Evolutionary conservation across 2,888 invertebrate species (phyloP).

Genomic region (Hydrotaea cyrtoneurina): DNA sequence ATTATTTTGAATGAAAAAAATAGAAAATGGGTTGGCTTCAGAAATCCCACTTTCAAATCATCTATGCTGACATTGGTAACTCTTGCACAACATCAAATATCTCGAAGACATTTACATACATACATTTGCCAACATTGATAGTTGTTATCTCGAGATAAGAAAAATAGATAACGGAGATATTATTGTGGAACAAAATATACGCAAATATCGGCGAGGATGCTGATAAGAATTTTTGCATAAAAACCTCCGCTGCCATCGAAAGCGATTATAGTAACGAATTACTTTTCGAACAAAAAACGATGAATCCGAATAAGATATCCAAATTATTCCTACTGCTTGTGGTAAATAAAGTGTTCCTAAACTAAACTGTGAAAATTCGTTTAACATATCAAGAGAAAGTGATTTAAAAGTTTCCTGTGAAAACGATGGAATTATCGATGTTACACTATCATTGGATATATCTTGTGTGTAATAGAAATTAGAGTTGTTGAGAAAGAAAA

Average conservation of each 20-base stretch:
- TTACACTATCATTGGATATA: constrained; percentile 62
- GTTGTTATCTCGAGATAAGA: constrained; percentile 12
- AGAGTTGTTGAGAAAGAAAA: constrained; percentile 8
- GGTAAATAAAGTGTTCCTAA: constrained; percentile 74
- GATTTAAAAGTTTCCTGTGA: neutral
- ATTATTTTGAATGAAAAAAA: too few relatives aligned
- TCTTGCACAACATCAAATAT: neutral
- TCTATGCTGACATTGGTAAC: constrained; percentile 2
- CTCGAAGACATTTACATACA: constrained; percentile 67
- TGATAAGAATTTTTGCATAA: constrained; percentile 74
- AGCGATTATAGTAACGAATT: constrained; percentile 77
- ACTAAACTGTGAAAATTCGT: constrained; percentile 42
- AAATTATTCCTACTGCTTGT: constrained; percentile 77
- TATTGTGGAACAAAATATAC: constrained; percentile 36
- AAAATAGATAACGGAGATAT: constrained; percentile 56
- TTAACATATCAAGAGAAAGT: constrained; percentile 40
- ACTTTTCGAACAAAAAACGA: constrained; percentile 77
- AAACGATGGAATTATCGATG: constrained; percentile 41
- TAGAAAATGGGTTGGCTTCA: too few relatives aligned
- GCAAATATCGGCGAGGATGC: constrained; percentile 49
- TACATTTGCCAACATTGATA: constrained; percentile 61
- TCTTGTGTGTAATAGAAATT: constrained; percentile 55
- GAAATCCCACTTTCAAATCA: neutral
- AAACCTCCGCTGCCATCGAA: constrained; percentile 68
- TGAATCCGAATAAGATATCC: constrained; percentile 78